Conservation (phyloP, 2,113 vertebrate genomes). For the Psammodynastes pulverulentus region DNA sequence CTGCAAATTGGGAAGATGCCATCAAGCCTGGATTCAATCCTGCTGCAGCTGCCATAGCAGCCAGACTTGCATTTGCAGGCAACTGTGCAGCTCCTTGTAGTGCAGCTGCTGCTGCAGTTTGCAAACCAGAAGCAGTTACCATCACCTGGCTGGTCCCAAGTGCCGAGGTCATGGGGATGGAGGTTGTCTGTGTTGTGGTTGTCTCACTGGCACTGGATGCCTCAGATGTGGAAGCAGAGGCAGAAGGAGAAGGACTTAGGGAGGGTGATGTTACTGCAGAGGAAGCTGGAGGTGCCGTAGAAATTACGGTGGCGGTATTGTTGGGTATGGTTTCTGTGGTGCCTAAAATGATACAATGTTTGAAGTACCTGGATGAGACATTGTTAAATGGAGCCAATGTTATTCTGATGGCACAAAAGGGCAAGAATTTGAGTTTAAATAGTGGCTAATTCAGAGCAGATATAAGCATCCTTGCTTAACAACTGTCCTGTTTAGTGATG, state of each 20-base stretch:
- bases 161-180: slow-evolving; percentile 78
- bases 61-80: slow-evolving; percentile 89
- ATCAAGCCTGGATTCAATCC: slow-evolving; percentile 93
- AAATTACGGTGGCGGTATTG: slow-evolving; percentile 92
- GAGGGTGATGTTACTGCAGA: slow-evolving; percentile 84
- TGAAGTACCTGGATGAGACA: background rate
- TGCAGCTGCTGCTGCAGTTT: slow-evolving; percentile 79
- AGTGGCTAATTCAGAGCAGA: background rate
- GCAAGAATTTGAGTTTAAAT: background rate
- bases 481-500: background rate
- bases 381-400: background rate
- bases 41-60: slow-evolving; percentile 95
- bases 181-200: slow-evolving; percentile 81
- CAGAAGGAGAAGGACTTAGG: slow-evolving; percentile 83
- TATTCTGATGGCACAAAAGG: background rate
- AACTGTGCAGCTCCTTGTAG: slow-evolving; percentile 86
- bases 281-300: slow-evolving; percentile 82
- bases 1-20: slow-evolving; percentile 91
- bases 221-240: slow-evolving; percentile 73
- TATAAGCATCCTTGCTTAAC: background rate
- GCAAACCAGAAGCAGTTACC: slow-evolving; percentile 86
- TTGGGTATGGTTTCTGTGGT: slow-evolving; percentile 81
- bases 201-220: slow-evolving; percentile 76
- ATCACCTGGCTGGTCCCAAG: slow-evolving; percentile 89
- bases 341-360: slow-evolving; percentile 69